phyloP scores from a whole-genome alignment of 2,888 invertebrate species.

The Cheilosia impressa region DNA sequence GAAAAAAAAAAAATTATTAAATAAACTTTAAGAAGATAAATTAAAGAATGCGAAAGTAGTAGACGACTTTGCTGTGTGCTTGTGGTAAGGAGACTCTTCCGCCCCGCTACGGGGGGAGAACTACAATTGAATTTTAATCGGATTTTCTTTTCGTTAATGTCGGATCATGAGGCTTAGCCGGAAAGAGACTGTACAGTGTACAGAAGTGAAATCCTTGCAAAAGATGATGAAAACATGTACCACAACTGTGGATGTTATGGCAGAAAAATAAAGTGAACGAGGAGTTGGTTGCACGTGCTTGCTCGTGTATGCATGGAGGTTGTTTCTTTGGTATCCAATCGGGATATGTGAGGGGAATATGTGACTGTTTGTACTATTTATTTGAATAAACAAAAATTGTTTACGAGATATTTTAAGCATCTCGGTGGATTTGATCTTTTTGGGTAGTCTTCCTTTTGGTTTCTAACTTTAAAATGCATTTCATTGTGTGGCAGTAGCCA shows the following conservation, averaged over 20 bases:
- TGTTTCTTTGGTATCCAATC: neutral
- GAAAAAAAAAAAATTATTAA: neutral
- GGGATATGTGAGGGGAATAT: too few relatives aligned
- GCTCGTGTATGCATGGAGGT: neutral
- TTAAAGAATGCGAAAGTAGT: conserved; percentile 28
- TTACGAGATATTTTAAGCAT: too few relatives aligned
- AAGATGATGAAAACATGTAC: neutral
- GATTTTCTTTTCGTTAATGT: conserved; percentile 40
- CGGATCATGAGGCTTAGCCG: neutral
- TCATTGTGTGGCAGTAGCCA: too few relatives aligned
- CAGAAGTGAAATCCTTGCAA: conserved; percentile 21
- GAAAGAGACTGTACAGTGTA: neutral
- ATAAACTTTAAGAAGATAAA: conserved; percentile 38
- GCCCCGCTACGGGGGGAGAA: neutral
- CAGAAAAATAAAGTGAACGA: neutral
- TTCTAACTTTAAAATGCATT: too few relatives aligned
- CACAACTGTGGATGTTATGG: neutral
- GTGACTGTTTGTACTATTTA: too few relatives aligned
- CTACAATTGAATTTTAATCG: conserved; percentile 66
- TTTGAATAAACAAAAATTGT: too few relatives aligned
- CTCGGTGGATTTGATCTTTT: too few relatives aligned
- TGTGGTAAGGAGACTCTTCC: neutral
- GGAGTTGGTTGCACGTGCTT: conserved; percentile 1
- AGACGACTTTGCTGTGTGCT: neutral
- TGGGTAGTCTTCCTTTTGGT: too few relatives aligned